A percentile compares a stretch with the other conserved stretches of the same genome.
Conservation (phyloP, 2,888 invertebrate genomes). For the Parnassius glacialis region DNA sequence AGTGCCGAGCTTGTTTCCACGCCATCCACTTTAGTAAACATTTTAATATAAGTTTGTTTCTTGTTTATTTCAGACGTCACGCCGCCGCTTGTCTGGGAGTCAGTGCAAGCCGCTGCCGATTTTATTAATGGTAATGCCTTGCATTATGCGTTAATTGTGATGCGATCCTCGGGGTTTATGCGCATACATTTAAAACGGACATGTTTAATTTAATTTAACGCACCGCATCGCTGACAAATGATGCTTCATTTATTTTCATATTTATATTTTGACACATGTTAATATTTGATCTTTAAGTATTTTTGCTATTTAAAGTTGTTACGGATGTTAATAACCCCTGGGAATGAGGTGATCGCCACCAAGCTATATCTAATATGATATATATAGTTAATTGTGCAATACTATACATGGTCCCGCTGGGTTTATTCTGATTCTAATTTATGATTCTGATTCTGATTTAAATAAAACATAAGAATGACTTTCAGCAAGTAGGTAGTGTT, state of each 20-base stretch:
- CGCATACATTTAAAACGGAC: conserved; percentile 10
- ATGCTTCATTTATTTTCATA: conserved; percentile 11
- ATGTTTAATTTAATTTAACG: conserved; percentile 10
- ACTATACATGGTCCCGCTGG: no score
- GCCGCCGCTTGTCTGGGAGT: conserved; percentile 45
- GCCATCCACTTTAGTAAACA: conserved; percentile 53
- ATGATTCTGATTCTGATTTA: no score
- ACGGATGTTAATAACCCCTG: background rate
- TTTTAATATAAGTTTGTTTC: conserved; percentile 64
- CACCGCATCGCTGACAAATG: conserved; percentile 9
- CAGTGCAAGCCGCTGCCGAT: conserved; percentile 40
- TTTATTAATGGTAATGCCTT: conserved; percentile 55
- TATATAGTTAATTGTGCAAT: no score
- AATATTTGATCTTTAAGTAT: no score
- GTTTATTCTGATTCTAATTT: no score
- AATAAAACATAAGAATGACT: no score
- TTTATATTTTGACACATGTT: conserved; percentile 1
- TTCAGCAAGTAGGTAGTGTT: no score
- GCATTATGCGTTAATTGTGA: conserved; percentile 34
- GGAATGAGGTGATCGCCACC: no score
- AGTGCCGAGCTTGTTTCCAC: conserved; percentile 40
- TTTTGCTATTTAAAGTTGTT: background rate
- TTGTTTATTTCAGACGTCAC: conserved; percentile 56
- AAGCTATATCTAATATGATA: no score
- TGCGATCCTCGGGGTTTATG: conserved; percentile 14